Conservation (phyloP, 2,113 vertebrate species). For the Cyphomyrus plagiostoma region DNA sequence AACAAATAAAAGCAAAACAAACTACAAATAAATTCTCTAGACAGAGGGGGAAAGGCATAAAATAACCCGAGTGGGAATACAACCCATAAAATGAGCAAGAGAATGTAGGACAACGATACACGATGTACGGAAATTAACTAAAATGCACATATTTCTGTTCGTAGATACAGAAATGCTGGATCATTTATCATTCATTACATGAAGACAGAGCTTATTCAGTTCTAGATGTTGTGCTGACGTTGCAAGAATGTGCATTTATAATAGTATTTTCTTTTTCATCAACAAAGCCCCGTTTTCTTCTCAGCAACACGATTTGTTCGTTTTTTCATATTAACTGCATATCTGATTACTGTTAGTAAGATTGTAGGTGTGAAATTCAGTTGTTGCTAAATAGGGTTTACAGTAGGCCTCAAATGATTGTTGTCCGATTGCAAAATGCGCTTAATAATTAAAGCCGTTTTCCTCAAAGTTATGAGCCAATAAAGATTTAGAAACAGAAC, state of each 20-base stretch:
- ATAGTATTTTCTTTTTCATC: neutral
- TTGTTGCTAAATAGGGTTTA: neutral
- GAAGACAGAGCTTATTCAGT: neutral
- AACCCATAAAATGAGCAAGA: neutral
- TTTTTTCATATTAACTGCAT: neutral
- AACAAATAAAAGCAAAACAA: neutral
- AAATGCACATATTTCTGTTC: neutral
- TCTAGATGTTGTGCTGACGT: neutral
- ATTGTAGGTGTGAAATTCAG: neutral
- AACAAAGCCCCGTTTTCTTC: neutral
- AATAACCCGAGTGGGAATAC: neutral
- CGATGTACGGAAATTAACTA: neutral
- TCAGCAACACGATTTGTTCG: neutral
- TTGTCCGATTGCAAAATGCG: neutral
- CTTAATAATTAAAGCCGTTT: neutral
- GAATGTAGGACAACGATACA: neutral
- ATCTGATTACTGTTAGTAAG: neutral
- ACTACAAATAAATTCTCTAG: neutral
- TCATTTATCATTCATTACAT: neutral
- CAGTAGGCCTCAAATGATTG: neutral
- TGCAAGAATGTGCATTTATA: neutral
- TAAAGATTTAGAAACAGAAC: neutral
- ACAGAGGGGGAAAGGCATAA: neutral
- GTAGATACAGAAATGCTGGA: neutral
- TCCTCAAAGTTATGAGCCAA: neutral